Evolutionary conservation across 2,113 vertebrate species (phyloP).

Genomic region (Sylvietta virens): DNA sequence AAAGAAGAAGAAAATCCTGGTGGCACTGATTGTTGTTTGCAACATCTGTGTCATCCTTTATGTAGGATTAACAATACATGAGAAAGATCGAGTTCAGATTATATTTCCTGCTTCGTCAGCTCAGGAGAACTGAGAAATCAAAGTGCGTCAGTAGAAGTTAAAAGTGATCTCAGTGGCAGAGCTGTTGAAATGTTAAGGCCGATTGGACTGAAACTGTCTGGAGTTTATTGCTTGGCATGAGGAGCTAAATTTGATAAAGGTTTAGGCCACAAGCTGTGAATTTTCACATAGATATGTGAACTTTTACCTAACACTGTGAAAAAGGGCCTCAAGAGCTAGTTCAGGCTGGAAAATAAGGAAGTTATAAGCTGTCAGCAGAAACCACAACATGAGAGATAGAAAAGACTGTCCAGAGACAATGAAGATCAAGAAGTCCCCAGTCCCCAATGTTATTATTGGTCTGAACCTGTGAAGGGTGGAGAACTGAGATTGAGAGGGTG

Average conservation of each 20-base stretch:
- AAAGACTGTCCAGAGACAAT: neutral
- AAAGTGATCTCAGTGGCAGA: neutral
- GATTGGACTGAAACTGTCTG: neutral
- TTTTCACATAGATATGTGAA: neutral
- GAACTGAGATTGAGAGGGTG: neutral
- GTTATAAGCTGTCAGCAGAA: neutral
- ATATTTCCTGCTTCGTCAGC: neutral
- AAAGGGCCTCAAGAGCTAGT: neutral
- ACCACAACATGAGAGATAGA: too few species aligned
- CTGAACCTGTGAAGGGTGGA: neutral
- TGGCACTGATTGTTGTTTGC: neutral
- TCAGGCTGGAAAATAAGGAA: neutral
- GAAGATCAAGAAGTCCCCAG: neutral
- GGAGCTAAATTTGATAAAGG: neutral
- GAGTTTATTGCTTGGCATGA: neutral
- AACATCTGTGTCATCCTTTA: neutral
- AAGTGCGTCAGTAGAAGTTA: neutral
- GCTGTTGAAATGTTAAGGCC: neutral
- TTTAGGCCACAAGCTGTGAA: neutral
- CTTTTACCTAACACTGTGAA: neutral
- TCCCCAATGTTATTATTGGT: neutral
- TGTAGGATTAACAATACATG: neutral
- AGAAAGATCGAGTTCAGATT: constrained; percentile 1
- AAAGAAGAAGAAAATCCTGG: neutral
- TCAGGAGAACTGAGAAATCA: neutral